Percentiles rank a stretch among this genome's conserved stretches.
phyloP scores from a whole-genome alignment of 2,797 vertebrate genomes.

The Acipenser transmontanus region DNA sequence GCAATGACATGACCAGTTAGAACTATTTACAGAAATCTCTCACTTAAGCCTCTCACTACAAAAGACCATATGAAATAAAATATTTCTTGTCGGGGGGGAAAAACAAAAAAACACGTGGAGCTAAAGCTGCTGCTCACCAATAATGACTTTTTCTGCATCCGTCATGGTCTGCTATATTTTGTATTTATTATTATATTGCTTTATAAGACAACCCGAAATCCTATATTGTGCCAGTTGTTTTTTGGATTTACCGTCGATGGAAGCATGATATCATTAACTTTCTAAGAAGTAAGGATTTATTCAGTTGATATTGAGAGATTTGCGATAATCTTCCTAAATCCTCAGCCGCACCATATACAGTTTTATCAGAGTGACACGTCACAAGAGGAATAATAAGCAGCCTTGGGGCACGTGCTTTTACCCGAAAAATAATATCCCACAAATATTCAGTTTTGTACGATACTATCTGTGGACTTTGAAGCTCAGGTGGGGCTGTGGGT shows the following conservation, averaged over 20 bases:
- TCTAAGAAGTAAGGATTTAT: slow-evolving; percentile 15
- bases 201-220: background rate
- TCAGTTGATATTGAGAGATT: slow-evolving; percentile 10
- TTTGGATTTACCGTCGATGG: background rate
- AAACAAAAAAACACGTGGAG: background rate
- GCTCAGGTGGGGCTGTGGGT: too few species aligned
- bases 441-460: too few species aligned
- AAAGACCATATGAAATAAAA: slow-evolving; percentile 1
- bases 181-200: too few species aligned
- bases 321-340: background rate
- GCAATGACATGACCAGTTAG: too few species aligned
- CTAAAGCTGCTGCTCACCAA: background rate
- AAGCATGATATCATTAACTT: slow-evolving; percentile 2
- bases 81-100: background rate
- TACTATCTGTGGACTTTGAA: too few species aligned
- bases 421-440: too few species aligned
- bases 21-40: background rate
- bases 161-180: background rate
- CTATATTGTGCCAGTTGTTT: slow-evolving; percentile 6
- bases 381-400: background rate
- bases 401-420: background rate
- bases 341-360: background rate
- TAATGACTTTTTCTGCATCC: slow-evolving; percentile 7
- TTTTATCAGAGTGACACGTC: background rate
- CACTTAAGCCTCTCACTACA: background rate